Base-by-base conservation (phyloP, 2,797 vertebrate species). In the Poeciliopsis turneri region DNA sequence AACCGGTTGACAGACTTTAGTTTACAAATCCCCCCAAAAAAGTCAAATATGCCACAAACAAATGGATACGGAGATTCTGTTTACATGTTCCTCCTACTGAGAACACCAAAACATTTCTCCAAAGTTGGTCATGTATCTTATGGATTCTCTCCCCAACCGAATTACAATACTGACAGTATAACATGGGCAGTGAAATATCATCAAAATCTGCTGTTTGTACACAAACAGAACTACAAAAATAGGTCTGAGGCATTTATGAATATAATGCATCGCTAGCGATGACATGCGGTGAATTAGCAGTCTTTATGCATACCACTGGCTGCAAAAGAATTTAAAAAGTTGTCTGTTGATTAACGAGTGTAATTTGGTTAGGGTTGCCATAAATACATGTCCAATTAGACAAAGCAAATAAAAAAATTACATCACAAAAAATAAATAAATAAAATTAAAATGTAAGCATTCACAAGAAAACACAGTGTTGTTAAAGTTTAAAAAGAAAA, bases 131-230 rank as follows among this genome's bases (percentile, higher is more conserved):
- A 94, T 95, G 92, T 92, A 94, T 93, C 92, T 90, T 76, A 94
- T 94, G 93, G 93, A 94, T 94, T 95, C 95, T 96, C 95, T 95
- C 95, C 93, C 94, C 94, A 95, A 95, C 95, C 90, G 85, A 95
- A 93, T 91, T 93, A 91, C 87, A 90, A 85, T 78, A 78, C 41
- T 77, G 23, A 61, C 64, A 25, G 88, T 73, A 88, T 61, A 64
- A 23, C 23, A 69, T 72, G 92, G 68, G 82, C 82, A 90, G 77
- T 76, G 45, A 59, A 84, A 84, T 77, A 78, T 74, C 49, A 73
- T 77, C 72, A 76, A 25, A 72, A 45, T 69, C 45, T 79, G 11
- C 33, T 76, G 41, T 80, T 82, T 85, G 59, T 73, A 81, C 47
- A 57, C n/a, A 83, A 69, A 74, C 30, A 71, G 61, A 83, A 30